Conservation (phyloP, 2,797 vertebrate species). For the Melanogrammus aeglefinus region DNA sequence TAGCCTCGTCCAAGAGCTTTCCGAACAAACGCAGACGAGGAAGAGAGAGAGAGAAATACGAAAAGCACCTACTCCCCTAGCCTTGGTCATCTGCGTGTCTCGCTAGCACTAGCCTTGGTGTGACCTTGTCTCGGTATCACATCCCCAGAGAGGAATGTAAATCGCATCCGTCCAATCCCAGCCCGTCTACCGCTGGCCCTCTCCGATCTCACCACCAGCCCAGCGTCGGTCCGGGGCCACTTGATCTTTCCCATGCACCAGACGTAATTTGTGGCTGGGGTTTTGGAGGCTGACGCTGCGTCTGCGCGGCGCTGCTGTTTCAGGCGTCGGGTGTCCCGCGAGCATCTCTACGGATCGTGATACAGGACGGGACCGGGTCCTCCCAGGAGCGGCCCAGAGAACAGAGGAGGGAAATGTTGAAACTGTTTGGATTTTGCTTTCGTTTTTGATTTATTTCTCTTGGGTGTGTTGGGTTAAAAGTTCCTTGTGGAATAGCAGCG, state of each 20-base stretch:
- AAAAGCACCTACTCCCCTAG: background rate
- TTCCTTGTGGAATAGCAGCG: background rate
- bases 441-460: background rate
- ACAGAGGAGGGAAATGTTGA: background rate
- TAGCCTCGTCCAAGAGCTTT: background rate
- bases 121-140: constrained; percentile 76
- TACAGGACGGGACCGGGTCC: constrained; percentile 37
- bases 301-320: constrained; percentile 75
- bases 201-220: constrained; percentile 63
- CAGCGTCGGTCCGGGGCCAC: constrained; percentile 66
- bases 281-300: constrained; percentile 79
- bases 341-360: constrained; percentile 52
- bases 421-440: background rate
- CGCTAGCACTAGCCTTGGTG: constrained; percentile 67
- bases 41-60: background rate
- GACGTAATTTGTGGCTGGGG: constrained; percentile 79
- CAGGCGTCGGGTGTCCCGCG: constrained; percentile 66
- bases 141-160: constrained; percentile 75
- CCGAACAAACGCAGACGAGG: background rate
- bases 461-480: background rate
- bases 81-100: constrained; percentile 33
- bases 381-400: background rate
- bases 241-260: constrained; percentile 75
- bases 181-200: constrained; percentile 68
- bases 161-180: constrained; percentile 70